These are phyloP conservation scores for Genyomyrus donnyi DNA, from an alignment of 2,113 vertebrate species.

Conservation along the genomic window DNA sequence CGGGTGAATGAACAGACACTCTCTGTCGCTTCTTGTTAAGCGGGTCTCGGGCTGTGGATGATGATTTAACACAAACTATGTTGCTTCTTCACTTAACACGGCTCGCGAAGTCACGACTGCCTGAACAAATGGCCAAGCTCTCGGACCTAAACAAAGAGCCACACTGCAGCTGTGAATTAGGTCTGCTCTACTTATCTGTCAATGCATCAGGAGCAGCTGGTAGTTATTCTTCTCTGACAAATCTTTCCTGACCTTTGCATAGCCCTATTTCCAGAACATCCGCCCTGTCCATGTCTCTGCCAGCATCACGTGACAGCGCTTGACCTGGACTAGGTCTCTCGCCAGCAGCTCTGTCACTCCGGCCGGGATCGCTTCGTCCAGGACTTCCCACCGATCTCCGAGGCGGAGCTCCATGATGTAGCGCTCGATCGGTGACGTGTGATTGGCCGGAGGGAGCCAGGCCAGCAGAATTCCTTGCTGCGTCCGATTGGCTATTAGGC, in stretches of 20 bases:
- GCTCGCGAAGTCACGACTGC: background rate
- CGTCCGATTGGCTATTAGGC: constrained; percentile 99
- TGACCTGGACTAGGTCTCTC: constrained; percentile 91
- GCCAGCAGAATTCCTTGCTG: constrained; percentile 96
- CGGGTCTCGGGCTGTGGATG: background rate
- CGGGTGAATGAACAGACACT: background rate
- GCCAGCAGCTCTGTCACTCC: constrained; percentile 86
- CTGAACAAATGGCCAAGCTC: background rate
- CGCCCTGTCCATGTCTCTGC: background rate
- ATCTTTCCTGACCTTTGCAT: background rate
- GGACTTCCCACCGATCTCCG: constrained; percentile 88
- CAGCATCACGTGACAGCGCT: constrained; percentile 6
- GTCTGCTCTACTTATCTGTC: background rate
- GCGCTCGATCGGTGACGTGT: constrained; percentile 87
- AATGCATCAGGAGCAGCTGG: background rate
- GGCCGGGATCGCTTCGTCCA: constrained; percentile 81
- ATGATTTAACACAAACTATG: background rate
- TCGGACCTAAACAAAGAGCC: background rate
- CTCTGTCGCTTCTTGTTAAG: background rate
- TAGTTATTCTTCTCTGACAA: background rate
- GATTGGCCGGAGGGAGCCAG: constrained; percentile 95
- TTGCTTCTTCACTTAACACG: background rate
- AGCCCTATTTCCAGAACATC: background rate
- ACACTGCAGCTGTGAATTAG: background rate
- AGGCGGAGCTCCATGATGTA: constrained; percentile 95